Evolutionary conservation across 2,797 vertebrate genomes (phyloP).

Genomic region (Macrochelys suwanniensis): DNA sequence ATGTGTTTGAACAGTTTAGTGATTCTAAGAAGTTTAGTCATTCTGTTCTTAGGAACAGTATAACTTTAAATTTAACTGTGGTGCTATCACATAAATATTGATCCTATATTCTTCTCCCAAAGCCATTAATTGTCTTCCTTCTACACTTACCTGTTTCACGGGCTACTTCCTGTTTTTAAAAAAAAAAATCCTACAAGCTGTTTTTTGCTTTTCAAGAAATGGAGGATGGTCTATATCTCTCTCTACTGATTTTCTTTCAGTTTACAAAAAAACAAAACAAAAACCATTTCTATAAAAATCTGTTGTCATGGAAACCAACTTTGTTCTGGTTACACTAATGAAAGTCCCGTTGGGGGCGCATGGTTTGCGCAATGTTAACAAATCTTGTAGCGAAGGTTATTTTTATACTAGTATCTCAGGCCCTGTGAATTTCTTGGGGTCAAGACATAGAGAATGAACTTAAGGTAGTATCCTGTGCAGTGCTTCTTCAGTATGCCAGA

Average conservation of each 20-base stretch:
- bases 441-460: not conserved
- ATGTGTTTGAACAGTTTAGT: not conserved
- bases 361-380: accelerated
- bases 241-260: constrained; percentile 12
- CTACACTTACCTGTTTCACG: not conserved
- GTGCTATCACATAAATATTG: not conserved
- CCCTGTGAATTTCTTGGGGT: accelerated
- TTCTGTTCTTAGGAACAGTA: not conserved
- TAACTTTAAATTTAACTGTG: not conserved
- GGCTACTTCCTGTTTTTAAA: not conserved
- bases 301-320: not conserved
- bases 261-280: constrained; percentile 24
- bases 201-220: constrained; percentile 8
- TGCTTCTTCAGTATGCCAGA: not conserved
- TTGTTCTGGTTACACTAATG: accelerated
- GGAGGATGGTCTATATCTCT: not conserved
- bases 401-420: accelerated
- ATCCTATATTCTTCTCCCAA: not conserved
- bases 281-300: not conserved
- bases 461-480: not conserved
- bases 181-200: constrained; percentile 35
- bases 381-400: accelerated
- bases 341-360: accelerated
- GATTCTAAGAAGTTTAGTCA: not conserved
- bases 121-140: not conserved